phyloP scores from a whole-genome alignment of 2,888 invertebrate genomes.

The Electrophaes corylata region DNA sequence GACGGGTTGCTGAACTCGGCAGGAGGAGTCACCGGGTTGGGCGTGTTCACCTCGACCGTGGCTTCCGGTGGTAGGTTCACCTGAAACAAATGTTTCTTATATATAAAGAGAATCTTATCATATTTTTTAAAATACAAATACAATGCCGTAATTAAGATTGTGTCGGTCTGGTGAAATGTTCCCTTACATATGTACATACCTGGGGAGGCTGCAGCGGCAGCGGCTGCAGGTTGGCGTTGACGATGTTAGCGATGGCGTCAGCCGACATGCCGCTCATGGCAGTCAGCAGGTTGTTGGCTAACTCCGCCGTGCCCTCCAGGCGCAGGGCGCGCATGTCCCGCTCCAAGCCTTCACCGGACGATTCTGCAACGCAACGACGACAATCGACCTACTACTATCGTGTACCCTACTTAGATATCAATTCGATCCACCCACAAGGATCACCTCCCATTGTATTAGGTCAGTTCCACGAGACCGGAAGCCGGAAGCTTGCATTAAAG shows the following conservation, averaged over 20 bases:
- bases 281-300: constrained; percentile 66
- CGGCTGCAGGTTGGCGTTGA: constrained; percentile 49
- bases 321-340: background rate
- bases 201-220: constrained; percentile 4
- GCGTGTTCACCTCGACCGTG: constrained; percentile 1
- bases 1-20: constrained; percentile 14
- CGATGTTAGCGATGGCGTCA: constrained; percentile 58
- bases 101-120: no score
- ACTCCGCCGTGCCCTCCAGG: constrained; percentile 6
- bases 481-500: no score
- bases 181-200: background rate
- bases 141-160: no score
- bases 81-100: background rate
- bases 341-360: background rate
- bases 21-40: constrained; percentile 19
- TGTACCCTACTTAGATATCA: no score
- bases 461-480: no score
- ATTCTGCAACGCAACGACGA: background rate
- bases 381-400: no score
- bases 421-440: no score
- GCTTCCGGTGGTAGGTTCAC: constrained; percentile 10
- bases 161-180: no score
- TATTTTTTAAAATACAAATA: no score
- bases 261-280: constrained; percentile 70
- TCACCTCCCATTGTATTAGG: no score